Conservation (phyloP, 2,797 vertebrate species). For the Sebastes steindachneri region DNA sequence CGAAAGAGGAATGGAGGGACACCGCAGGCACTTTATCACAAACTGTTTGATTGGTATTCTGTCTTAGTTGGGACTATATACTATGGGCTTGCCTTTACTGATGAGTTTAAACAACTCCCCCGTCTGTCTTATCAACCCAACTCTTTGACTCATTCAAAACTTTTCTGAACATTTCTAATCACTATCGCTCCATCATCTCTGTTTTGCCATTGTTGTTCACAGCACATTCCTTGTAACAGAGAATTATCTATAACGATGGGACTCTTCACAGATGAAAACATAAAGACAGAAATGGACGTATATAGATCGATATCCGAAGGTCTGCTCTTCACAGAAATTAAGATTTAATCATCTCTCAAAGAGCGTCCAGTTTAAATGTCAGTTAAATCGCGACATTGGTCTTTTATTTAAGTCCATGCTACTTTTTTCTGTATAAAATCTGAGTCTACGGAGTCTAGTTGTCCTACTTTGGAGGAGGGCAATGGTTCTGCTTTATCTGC, state of each 20-base stretch:
- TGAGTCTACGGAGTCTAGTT: not conserved
- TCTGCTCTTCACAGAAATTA: not conserved
- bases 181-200: not conserved
- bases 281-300: not conserved
- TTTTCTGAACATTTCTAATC: not conserved
- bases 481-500: not conserved
- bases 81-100: slow-evolving; percentile 12
- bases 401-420: not conserved
- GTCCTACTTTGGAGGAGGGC: not conserved
- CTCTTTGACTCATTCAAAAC: not conserved
- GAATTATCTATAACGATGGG: not conserved
- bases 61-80: slow-evolving; percentile 31
- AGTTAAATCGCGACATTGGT: not conserved
- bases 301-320: not conserved
- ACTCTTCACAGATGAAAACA: not conserved
- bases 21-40: slow-evolving; percentile 57
- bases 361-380: not conserved
- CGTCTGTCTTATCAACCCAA: not conserved
- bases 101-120: slow-evolving; percentile 22
- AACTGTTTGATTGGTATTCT: slow-evolving; percentile 50
- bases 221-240: not conserved
- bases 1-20: slow-evolving; percentile 44
- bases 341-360: not conserved
- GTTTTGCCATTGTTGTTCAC: not conserved
- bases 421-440: not conserved